Base-by-base conservation (phyloP, 1,140 invertebrate species). In the Drosophila tropicalis region DNA sequence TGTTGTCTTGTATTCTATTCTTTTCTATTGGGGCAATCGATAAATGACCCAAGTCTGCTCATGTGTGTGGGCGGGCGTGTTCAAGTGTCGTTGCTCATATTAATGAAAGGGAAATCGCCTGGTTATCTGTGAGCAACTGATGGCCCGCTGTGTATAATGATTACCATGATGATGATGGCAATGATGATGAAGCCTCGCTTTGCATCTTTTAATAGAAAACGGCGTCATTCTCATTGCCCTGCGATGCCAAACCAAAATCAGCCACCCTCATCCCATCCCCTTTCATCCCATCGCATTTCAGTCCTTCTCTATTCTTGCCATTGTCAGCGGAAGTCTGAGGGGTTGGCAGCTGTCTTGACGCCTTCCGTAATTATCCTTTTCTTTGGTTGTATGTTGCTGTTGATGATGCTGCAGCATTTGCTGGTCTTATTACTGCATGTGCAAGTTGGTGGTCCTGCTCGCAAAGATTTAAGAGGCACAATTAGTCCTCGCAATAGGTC, bases 291-390 rank as follows among this genome's bases (percentile, higher is more conserved):
- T 15, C 13, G n/a, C 15, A 44, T 44, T 25, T 25, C 4, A 25
- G 25, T 25, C 15, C 55, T 5, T 22, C 15, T n/a, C n/a, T 13
- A 32, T 34, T 12, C 34, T 36, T 10, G 2, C n/a, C 32, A 57
- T 34, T 58, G 56, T 17, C 32, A 58, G 32, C 56, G 56, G 56
- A 58, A 58, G 56, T 58, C 56, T 58, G 32, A 29, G 55, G 32
- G 56, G 56, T 39, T 58, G 32, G 5, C 32, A 58, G 32, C 56
- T 58, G 56, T 36, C 56, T 58, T 58, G 56, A 58, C 56, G 56
- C 56, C 56, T 39, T 36, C 56, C 56, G 56, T 58, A 58, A 58
- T 58, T 58, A 58, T 58, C 56, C 56, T 58, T 58, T 58, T 58
- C 56, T 39, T 58, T 58, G 15, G 9, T 15, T 56, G n/a, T n/a